Base-by-base conservation (phyloP, 2,113 vertebrate species). In the Chaetodon auriga region DNA sequence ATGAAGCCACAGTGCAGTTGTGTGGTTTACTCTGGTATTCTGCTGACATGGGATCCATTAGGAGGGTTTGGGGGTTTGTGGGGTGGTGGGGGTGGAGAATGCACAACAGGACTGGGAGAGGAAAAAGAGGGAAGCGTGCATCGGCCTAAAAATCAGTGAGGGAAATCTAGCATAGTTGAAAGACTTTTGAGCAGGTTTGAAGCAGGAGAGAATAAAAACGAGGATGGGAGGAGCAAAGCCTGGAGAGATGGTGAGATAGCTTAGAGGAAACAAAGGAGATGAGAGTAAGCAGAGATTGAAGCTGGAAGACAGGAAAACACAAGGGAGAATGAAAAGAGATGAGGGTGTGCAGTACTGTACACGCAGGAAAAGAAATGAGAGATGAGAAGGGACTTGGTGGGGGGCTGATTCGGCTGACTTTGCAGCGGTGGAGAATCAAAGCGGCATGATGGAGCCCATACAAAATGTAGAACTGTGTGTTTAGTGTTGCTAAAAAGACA, bases 11-110 rank as follows among this genome's bases (percentile, higher is more conserved):
- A 92, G 84, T 89, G 91, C 91, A 88, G 91, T 87, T 91, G 90
- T 92, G 91, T 53, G 92, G 92, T 94, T 92, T 90, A 84, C 87
- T 88, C 86, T 91, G 92, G 92, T 91, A 93, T 93, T 94, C 91
- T 93, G 90, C 92, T 93, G 92, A 93, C 89, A 92, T 89, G 89
- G 92, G 85, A 92, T 92, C 89, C 91, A 93, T 95, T 92, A 93
- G 80, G 78, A 72, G 62, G 84, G 76, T 86, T 90, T 85, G 53
- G 16, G 69, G 71, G 57, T 48, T 7, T 19, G 35, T 21, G 49
- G 65, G 46, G 38, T 68, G 62, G 48, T 9, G 60, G 70, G 76
- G 85, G 45, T 68, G 76, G 82, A 77, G 80, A 83, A 85, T 79
- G 78, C 85, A 89, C 87, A 88, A 83, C 87, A 84, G 72, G 65